Base-by-base conservation (phyloP, 2,888 invertebrate genomes). In the Drosophila fungiperda region DNA sequence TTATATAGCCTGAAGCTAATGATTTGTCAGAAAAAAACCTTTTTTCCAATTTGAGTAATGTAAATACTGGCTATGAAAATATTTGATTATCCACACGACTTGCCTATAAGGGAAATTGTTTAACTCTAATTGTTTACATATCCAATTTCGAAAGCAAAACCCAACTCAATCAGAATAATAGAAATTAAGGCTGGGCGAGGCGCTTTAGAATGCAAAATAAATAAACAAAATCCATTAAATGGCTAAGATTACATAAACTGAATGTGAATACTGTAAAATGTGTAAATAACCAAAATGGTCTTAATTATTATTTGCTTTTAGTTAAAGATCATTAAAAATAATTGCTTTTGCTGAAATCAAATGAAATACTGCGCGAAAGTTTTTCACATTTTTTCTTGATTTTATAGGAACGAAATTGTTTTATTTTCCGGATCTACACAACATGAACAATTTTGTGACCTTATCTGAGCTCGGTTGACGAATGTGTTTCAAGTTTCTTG, bases 381-480 rank as follows among this genome's bases (percentile, higher is more conserved):
- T 32, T 23, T 7, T 2, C 36, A 29, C n/a, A 55, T 23, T 53
- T 59, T 59, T 15, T 45, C 52, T 65, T 54, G 35, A 60, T 73
- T 58, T 52, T 35, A 60, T 23, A 26, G 48, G 62, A 65, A 53
- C 20, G 11, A 71, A 80, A 78, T 80, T 72, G 58, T 65, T 70
- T 62, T 81, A 81, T 81, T 81, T 81, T 57, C 48, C 20, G 76
- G 73, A 64, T 73, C 61, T 54, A 78, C 66, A 66, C 69, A 73
- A 70, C 42, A 73, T 67, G 65, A 76, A 79, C 73, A 68, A 69
- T 77, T 83, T 72, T 42, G 33, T 55, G 23, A 38, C 48, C 81
- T 83, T 82, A 82, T 82, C 82, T 78, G 55, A 50, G 50, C 59
- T 50, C 69, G 72, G 62, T 81, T 70, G 79, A 76, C 68, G 76